phyloP scores from a whole-genome alignment of 2,888 invertebrate genomes.

The Sceliomorpha sp. region DNA sequence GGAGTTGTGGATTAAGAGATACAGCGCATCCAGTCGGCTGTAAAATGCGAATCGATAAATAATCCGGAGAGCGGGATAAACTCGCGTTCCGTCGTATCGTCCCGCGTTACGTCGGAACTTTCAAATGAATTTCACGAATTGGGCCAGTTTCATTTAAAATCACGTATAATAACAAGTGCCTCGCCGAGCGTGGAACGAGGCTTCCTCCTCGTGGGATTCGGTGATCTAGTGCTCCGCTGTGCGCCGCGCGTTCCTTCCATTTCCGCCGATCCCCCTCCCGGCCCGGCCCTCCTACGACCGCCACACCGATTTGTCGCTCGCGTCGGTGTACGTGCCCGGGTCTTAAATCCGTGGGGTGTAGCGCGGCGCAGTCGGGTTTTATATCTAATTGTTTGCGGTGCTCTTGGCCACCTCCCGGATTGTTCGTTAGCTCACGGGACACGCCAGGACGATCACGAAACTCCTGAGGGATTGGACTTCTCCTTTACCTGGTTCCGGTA shows the following conservation, averaged over 20 bases:
- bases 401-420: slow-evolving; percentile 39
- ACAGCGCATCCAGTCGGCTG: too few species aligned
- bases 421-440: slow-evolving; percentile 54
- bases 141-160: slow-evolving; percentile 53
- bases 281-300: slow-evolving; percentile 32
- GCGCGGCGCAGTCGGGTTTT: slow-evolving; percentile 52
- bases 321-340: slow-evolving; percentile 43
- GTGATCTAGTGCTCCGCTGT: slow-evolving; percentile 53
- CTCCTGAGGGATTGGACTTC: slow-evolving; percentile 51
- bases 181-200: slow-evolving; percentile 28
- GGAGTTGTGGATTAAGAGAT: slow-evolving; percentile 19
- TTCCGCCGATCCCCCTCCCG: slow-evolving; percentile 35
- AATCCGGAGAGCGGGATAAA: too few species aligned
- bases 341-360: slow-evolving; percentile 60
- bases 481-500: slow-evolving; percentile 23
- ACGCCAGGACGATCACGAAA: slow-evolving; percentile 46
- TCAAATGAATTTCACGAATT: slow-evolving; percentile 40
- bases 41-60: too few species aligned
- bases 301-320: slow-evolving; percentile 56
- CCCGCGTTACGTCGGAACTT: slow-evolving; percentile 11
- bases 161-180: slow-evolving; percentile 41
- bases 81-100: too few species aligned
- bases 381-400: slow-evolving; percentile 68
- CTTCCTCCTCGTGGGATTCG: slow-evolving; percentile 51
- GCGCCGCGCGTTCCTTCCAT: slow-evolving; percentile 40